A percentile compares a stretch with the other conserved stretches of the same genome.
phyloP scores from a whole-genome alignment of 1,140 invertebrate species.

The Physella acuta region DNA sequence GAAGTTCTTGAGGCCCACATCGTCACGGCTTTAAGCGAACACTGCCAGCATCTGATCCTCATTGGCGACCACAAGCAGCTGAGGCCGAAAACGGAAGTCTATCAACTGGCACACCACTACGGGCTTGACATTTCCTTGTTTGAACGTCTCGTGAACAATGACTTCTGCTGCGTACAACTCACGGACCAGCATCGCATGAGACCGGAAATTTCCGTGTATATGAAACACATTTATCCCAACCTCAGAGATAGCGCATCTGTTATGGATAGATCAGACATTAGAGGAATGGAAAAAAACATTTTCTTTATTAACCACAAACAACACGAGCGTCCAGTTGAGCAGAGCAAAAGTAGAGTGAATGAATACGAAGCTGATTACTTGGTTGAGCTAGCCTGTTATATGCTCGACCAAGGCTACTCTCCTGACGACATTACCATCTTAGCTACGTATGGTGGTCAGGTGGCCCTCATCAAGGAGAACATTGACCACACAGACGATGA shows the following conservation, averaged over 20 bases:
- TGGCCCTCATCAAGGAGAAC: conserved; percentile 39
- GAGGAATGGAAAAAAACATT: conserved; percentile 52
- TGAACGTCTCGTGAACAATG: conserved; percentile 44
- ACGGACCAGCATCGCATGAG: conserved; percentile 36
- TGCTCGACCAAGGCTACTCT: conserved; percentile 52
- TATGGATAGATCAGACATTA: conserved; percentile 39
- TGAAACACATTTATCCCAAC: conserved; percentile 53
- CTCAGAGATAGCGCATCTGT: conserved; percentile 50
- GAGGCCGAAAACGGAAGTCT: conserved; percentile 15
- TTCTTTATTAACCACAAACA: conserved; percentile 55
- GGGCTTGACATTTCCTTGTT: conserved; percentile 54
- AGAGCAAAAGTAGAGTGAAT: conserved; percentile 51
- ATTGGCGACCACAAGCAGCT: conserved; percentile 73
- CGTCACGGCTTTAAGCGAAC: conserved; percentile 63
- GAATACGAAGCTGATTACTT: conserved; percentile 47
- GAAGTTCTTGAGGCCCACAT: conserved; percentile 50
- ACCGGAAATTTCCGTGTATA: conserved; percentile 53
- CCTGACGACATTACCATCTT: conserved; percentile 52
- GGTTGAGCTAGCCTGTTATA: conserved; percentile 45
- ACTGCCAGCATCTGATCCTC: conserved; percentile 77
- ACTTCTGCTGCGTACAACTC: conserved; percentile 48
- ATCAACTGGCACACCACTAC: conserved; percentile 26
- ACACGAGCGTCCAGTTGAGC: conserved; percentile 40
- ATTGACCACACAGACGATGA: conserved; percentile 42
- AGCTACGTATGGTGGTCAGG: conserved; percentile 56